Percentiles rank a stretch among this genome's conserved stretches.
Conservation (phyloP, 2,797 vertebrate genomes). For the Trematomus bernacchii region DNA sequence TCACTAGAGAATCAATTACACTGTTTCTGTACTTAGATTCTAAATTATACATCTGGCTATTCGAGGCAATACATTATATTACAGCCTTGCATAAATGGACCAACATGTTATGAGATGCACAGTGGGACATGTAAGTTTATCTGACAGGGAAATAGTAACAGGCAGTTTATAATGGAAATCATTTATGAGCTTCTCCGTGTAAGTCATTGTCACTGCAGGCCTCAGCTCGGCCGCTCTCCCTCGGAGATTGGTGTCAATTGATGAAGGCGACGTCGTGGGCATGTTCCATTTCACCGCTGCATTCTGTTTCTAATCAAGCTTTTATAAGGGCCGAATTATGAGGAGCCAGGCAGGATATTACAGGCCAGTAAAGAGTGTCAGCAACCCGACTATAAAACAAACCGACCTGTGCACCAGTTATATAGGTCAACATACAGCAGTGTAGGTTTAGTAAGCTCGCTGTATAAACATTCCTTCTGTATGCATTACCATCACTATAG, state of each 20-base stretch:
- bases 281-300: constrained; percentile 70
- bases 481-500: neutral
- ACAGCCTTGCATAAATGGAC: constrained; percentile 87
- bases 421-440: constrained; percentile 59
- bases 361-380: constrained; percentile 72
- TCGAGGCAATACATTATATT: constrained; percentile 90
- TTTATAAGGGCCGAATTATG: constrained; percentile 75
- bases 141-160: constrained; percentile 56
- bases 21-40: constrained; percentile 83
- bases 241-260: constrained; percentile 69
- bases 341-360: constrained; percentile 72
- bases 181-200: constrained; percentile 63
- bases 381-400: constrained; percentile 74
- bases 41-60: constrained; percentile 90
- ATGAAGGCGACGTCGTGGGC: constrained; percentile 62
- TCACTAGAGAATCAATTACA: constrained; percentile 91
- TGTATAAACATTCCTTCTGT: constrained; percentile 23
- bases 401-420: constrained; percentile 57
- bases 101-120: constrained; percentile 88
- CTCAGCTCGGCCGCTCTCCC: constrained; percentile 48
- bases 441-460: constrained; percentile 42
- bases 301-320: constrained; percentile 80
- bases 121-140: constrained; percentile 71
- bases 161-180: constrained; percentile 80
- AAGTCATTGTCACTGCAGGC: constrained; percentile 68